These are phyloP conservation scores for Notiomystis cincta DNA, from an alignment of 2,113 vertebrate species.

Conservation along the genomic window DNA sequence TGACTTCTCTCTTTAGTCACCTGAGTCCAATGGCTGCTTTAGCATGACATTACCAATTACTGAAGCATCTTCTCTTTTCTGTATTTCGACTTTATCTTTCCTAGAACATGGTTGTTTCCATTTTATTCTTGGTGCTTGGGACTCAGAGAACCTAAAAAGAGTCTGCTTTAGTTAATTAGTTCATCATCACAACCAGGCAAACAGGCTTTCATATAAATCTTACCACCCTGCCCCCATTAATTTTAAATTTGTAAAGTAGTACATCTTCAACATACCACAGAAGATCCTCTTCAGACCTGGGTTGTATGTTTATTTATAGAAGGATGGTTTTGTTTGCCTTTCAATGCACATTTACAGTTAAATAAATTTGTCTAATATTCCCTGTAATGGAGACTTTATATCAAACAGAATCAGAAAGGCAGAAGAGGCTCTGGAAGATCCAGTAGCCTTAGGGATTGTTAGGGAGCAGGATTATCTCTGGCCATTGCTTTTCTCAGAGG, in stretches of 20 bases:
- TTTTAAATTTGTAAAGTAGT: not conserved
- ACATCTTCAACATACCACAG: not conserved
- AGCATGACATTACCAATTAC: not conserved
- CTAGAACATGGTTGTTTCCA: not conserved
- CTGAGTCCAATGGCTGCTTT: not conserved
- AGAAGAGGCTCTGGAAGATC: conserved; percentile 36
- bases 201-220: not conserved
- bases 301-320: not conserved
- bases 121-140: not conserved
- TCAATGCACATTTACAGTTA: not conserved
- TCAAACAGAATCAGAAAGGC: conserved; percentile 29
- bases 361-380: not conserved
- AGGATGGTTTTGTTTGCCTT: not conserved
- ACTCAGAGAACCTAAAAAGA: not conserved
- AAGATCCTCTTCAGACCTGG: not conserved
- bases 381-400: not conserved
- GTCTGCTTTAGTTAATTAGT: not conserved
- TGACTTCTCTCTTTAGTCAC: not conserved
- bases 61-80: not conserved
- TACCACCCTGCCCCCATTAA: not conserved
- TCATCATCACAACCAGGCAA: not conserved
- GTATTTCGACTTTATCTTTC: not conserved
- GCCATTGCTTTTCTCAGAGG: not conserved
- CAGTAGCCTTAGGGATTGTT: not conserved
- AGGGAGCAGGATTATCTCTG: conserved; percentile 1